Percentiles rank a stretch among this genome's conserved stretches.
These are phyloP conservation scores for Scomber colias DNA, from an alignment of 2,113 vertebrate species.

Conservation along the genomic window DNA sequence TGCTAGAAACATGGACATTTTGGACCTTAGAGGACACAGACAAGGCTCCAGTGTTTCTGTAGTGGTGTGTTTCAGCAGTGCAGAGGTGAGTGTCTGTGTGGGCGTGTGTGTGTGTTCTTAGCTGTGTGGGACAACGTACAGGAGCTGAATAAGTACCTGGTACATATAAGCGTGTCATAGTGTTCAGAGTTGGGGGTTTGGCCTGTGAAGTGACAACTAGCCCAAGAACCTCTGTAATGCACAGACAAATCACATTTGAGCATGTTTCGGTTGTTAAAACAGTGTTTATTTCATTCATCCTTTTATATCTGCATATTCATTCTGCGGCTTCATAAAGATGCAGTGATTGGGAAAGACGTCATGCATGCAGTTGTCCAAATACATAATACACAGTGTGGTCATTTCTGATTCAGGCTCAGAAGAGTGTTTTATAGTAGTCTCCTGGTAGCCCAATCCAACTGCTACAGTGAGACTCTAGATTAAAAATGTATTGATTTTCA, in stretches of 20 bases:
- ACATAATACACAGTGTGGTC: neutral
- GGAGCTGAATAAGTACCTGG: constrained; percentile 29
- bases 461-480: constrained; percentile 57
- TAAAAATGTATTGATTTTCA: constrained; percentile 73
- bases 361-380: constrained; percentile 8
- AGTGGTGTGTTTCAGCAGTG: constrained; percentile 56
- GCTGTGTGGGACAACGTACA: neutral
- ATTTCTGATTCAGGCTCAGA: constrained; percentile 26
- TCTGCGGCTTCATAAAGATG: constrained; percentile 11
- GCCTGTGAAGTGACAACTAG: constrained; percentile 34
- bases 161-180: neutral
- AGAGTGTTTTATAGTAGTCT: constrained; percentile 36
- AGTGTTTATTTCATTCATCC: constrained; percentile 9
- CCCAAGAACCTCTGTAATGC: constrained; percentile 28
- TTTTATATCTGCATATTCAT: neutral
- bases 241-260: constrained; percentile 23
- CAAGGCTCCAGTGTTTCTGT: constrained; percentile 53
- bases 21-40: constrained; percentile 60
- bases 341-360: neutral
- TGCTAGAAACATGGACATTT: constrained; percentile 60
- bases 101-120: constrained; percentile 3
- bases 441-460: constrained; percentile 54
- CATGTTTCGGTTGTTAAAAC: constrained; percentile 10
- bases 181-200: constrained; percentile 26
- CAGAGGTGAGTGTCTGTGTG: constrained; percentile 76